Conservation (phyloP, 2,797 vertebrate species). For the Streptopelia turtur region DNA sequence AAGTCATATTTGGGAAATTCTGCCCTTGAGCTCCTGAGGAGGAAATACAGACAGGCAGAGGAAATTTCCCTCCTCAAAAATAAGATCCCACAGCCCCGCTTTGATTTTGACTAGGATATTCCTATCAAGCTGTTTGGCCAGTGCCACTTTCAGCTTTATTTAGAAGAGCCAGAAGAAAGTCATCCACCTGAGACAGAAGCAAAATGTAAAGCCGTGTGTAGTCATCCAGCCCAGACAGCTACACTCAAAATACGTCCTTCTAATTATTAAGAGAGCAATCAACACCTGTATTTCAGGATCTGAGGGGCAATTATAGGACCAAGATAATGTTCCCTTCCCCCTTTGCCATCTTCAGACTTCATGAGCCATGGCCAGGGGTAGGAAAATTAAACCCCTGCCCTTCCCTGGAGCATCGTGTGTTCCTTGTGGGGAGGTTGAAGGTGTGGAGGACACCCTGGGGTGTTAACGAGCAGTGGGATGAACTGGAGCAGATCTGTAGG, state of each 20-base stretch:
- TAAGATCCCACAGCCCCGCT: background rate
- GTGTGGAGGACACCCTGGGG: background rate
- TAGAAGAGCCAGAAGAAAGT: background rate
- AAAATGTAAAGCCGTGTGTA: background rate
- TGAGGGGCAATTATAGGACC: background rate
- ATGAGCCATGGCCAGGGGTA: background rate
- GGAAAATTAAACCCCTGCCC: background rate
- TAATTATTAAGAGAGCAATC: background rate
- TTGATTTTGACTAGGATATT: background rate
- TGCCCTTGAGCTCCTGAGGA: background rate
- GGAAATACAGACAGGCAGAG: background rate
- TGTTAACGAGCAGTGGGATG: accelerated
- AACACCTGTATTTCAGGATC: background rate
- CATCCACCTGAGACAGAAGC: background rate
- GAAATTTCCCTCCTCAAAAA: background rate
- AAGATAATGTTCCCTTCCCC: background rate
- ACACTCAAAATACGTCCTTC: background rate
- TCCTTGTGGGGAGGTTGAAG: background rate
- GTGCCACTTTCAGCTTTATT: background rate
- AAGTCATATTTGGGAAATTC: background rate
- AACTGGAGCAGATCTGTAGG: background rate
- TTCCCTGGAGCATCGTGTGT: background rate
- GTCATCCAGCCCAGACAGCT: background rate
- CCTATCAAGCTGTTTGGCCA: background rate
- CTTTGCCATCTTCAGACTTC: background rate